A percentile compares a stretch with the other conserved stretches of the same genome.
Conservation (phyloP, 2,888 invertebrate genomes). For the Brenthis daphne region DNA sequence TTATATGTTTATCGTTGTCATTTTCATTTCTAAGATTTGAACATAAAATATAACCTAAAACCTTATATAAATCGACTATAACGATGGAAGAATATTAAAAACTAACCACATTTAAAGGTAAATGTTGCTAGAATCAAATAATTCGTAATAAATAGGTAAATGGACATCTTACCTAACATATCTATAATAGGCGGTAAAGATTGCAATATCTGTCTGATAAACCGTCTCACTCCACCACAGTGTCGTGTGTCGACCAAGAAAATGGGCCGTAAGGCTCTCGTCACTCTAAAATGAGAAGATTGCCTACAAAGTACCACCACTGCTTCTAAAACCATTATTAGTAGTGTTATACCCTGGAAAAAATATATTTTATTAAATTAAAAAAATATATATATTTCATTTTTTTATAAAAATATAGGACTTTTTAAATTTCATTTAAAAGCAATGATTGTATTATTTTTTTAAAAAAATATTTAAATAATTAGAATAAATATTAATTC, state of each 20-base stretch:
- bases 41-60: too few species aligned
- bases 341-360: slow-evolving; percentile 86
- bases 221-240: slow-evolving; percentile 89
- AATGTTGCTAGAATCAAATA: not conserved
- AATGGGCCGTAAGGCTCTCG: slow-evolving; percentile 93
- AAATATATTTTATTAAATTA: not conserved
- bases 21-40: too few species aligned
- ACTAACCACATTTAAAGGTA: not conserved
- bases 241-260: slow-evolving; percentile 93
- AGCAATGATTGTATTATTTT: too few species aligned
- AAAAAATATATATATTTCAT: too few species aligned
- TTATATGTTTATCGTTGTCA: too few species aligned
- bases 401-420: too few species aligned
- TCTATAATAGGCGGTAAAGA: slow-evolving; percentile 93
- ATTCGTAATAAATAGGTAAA: not conserved
- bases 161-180: slow-evolving; percentile 85
- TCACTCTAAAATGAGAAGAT: slow-evolving; percentile 92
- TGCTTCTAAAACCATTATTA: slow-evolving; percentile 92
- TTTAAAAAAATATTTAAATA: too few species aligned
- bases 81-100: too few species aligned
- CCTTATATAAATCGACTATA: too few species aligned
- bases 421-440: too few species aligned
- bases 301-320: slow-evolving; percentile 90
- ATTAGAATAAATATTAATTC: too few species aligned
- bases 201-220: slow-evolving; percentile 91